Conservation (phyloP, 2,888 invertebrate species). For the Drosophila neotestacea region DNA sequence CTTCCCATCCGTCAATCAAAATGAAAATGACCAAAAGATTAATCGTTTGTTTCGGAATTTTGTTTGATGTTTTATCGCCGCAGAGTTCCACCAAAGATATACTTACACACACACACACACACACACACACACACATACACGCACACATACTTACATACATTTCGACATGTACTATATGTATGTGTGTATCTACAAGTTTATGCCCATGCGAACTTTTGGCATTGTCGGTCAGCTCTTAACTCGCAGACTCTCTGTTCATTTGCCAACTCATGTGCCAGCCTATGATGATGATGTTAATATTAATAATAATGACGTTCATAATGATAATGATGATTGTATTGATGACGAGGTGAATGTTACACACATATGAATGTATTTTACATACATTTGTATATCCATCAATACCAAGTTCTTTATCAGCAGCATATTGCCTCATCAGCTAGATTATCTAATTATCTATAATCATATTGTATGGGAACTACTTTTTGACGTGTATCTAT, state of each 20-base stretch:
- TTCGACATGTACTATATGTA: background rate
- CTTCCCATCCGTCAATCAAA: constrained; percentile 84
- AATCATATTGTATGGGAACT: constrained; percentile 13
- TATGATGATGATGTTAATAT: constrained; percentile 36
- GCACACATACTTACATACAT: constrained; percentile 4
- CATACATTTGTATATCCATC: constrained; percentile 6
- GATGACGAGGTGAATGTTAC: constrained; percentile 44
- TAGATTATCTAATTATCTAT: constrained; percentile 13
- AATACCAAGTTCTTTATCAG: constrained; percentile 15
- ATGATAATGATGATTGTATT: constrained; percentile 23
- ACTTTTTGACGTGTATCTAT: constrained; percentile 6
- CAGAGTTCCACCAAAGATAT: constrained; percentile 55
- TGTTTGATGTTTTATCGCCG: constrained; percentile 83
- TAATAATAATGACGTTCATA: constrained; percentile 15
- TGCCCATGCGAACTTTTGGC: constrained; percentile 60
- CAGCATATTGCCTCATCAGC: background rate
- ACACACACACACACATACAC: background rate
- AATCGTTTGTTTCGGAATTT: constrained; percentile 83
- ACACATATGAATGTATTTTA: background rate
- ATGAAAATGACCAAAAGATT: constrained; percentile 84
- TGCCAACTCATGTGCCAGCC: constrained; percentile 54
- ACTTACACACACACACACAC: constrained; percentile 13
- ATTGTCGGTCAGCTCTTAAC: constrained; percentile 56
- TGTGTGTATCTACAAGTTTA: constrained; percentile 35
- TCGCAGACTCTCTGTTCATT: constrained; percentile 42